Base-by-base conservation (phyloP, 2,888 invertebrate species). In the Athalia cordata region DNA sequence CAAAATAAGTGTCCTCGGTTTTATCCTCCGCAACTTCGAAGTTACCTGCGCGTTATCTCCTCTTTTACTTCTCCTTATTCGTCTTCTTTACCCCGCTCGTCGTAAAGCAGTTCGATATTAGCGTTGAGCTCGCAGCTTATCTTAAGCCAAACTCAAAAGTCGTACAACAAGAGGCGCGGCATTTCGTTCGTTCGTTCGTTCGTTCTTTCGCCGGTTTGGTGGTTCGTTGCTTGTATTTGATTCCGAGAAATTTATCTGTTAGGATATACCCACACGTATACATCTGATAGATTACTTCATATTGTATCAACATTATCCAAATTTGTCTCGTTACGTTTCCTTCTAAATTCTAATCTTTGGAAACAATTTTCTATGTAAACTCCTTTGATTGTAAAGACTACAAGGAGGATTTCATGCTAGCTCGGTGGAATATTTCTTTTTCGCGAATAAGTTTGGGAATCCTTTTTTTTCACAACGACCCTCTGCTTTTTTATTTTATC, bases 101-200 rank as follows among this genome's bases (percentile, higher is more conserved):
- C 72, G 72, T 72, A 72, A 72, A 72, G 47, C 72, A 72, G 72
- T 59, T 72, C 72, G 57, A 72, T 72, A 72, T 72, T 72, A 72
- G 72, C 72, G 57, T 45, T 72, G 7, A 59, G 72, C 72, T 59
- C 72, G 11, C 47, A 29, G 29, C 72, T 72, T 72, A 72, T 72
- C 72, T 72, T 11, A 9, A 47, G 72, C 57, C 59, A 59, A 72
- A 72, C 59, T 62, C 15, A 59, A 72, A 57, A 72, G 57, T 72
- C 59, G 59, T 72, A 72, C 13, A 13, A 11, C 29, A 29, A 49
- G 43, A 52, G 68, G 52, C 68, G 68, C 55, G 68, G 68, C 52
- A 43, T 29, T n/a, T 15, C 15, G 7, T 8, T 61, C 5, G 15
- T 43, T 61, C 5, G 15, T 43, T 9, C 4, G 15, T 43, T 13